These are phyloP conservation scores for Danaus plexippus DNA, from an alignment of 1,140 invertebrate genomes.

Conservation along the genomic window DNA sequence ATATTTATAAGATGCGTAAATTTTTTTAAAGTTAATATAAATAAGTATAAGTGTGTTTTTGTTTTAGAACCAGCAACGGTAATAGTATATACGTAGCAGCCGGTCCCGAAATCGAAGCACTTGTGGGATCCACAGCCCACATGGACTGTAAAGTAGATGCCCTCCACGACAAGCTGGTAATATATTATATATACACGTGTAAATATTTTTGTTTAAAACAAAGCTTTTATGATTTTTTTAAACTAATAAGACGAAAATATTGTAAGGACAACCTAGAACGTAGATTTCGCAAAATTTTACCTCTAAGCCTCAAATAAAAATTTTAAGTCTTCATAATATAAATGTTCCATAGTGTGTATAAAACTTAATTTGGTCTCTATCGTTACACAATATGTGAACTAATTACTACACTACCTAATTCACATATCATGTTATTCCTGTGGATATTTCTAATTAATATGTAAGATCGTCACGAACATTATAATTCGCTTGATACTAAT, in stretches of 20 bases:
- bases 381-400: too few relatives aligned
- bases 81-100: conserved; percentile 58
- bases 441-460: conserved; percentile 13
- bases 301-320: too few relatives aligned
- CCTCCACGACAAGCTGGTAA: conserved; percentile 66
- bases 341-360: too few relatives aligned
- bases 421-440: too few relatives aligned
- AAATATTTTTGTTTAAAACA: too few relatives aligned
- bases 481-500: conserved; percentile 17
- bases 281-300: too few relatives aligned
- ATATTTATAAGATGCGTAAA: not conserved
- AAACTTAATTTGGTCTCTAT: too few relatives aligned
- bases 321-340: too few relatives aligned
- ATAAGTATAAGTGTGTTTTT: conserved; percentile 1
- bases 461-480: conserved; percentile 2
- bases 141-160: conserved; percentile 64
- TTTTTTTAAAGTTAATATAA: not conserved
- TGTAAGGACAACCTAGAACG: too few relatives aligned
- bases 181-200: conserved; percentile 38
- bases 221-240: too few relatives aligned
- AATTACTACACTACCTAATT: too few relatives aligned
- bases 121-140: conserved; percentile 57
- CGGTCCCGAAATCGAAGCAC: conserved; percentile 51
- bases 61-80: conserved; percentile 41
- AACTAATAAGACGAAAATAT: too few relatives aligned